Base-by-base conservation (phyloP, 2,888 invertebrate genomes). In the Meta bourneti region DNA sequence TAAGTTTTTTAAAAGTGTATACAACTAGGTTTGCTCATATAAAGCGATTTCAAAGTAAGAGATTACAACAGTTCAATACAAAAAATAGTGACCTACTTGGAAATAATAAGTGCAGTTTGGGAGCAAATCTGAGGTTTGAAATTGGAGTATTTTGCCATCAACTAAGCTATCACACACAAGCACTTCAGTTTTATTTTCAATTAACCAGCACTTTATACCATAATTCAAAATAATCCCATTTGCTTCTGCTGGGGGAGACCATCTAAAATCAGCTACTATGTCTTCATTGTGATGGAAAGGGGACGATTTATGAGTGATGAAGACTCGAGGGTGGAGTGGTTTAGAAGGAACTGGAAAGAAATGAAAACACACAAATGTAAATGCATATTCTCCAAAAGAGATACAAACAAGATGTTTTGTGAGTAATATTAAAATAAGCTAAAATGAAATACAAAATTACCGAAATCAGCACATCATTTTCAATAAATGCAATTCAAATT, bases 141-240 rank as follows among this genome's bases (percentile, higher is more conserved):
- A 96, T 94, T 97, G 96, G 69, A 96, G 95, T 94, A 95, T 96
- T 7, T 95, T 94, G 0, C 96, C 95, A 51, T 95, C 94, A 34
- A 93, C 89, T 7, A 89, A 48, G n/a, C 90, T 81, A 72, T 92
- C 52, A 13, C 52, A 79, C 9, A 88, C 52, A 13, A 85, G 13
- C 1, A 72, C 72, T 49, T 80, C 49, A 0, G 85, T 89, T 51
- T 52, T 80, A n/a, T 93, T 88, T n/a, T 74, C 89, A 20, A 84
- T 78, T 49, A 79, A 95, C 97, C 97, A 97, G 94, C 97, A 97
- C 93, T 96, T 95, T 4, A 97, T 96, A 93, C 96, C 96, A 95
- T 98, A 98, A 0, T 97, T 96, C 80, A 96, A 95, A 61, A 98
- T 96, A 8, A 97, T 95, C 0, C 98, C 98, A 94, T 98, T 98